Conservation (phyloP, 2,888 invertebrate species). For the Pegoplata infirma region DNA sequence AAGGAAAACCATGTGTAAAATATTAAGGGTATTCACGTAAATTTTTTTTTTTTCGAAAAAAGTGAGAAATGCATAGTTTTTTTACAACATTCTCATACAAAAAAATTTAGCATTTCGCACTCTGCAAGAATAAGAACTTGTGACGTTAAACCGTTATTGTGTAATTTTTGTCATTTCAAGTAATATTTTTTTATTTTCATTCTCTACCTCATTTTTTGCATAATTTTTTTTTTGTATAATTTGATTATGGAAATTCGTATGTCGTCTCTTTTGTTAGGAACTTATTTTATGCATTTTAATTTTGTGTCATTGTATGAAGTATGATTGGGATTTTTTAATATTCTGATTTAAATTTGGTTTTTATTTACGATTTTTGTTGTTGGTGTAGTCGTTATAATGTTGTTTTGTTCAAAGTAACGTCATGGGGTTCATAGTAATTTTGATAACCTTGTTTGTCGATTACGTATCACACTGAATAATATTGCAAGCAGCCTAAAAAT, state of each 20-base stretch:
- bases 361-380: conserved; percentile 4
- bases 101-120: no score
- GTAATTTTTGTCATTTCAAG: neutral
- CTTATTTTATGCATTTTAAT: conserved; percentile 31
- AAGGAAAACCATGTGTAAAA: conserved; percentile 47
- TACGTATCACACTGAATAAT: conserved; percentile 14
- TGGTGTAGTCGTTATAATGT: no score
- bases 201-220: conserved; percentile 3
- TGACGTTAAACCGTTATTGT: no score
- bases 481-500: no score
- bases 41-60: no score
- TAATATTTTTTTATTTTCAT: neutral
- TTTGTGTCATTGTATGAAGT: conserved; percentile 10
- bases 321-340: conserved; percentile 12
- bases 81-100: no score
- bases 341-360: conserved; percentile 6
- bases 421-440: conserved; percentile 44
- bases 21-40: no score
- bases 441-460: conserved; percentile 55
- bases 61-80: no score
- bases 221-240: neutral
- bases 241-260: conserved; percentile 3
- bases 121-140: no score
- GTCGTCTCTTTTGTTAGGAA: conserved; percentile 6
- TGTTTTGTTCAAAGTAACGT: conserved; percentile 7